Evolutionary conservation across 2,797 vertebrate genomes (phyloP).

Genomic region (Enteromius thamalakanensis): DNA sequence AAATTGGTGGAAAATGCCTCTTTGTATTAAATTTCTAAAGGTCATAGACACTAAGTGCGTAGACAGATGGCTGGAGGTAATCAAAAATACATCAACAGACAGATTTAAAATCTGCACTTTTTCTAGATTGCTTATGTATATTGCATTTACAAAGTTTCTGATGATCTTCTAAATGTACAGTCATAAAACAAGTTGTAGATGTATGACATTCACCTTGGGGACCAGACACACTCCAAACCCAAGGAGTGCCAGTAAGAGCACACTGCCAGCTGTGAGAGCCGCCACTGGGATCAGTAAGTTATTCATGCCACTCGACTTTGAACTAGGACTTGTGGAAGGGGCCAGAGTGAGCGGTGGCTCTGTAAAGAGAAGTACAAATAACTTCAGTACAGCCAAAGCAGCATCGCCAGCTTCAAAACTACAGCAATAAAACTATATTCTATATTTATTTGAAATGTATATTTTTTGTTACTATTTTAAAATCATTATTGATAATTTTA

Average conservation of each 20-base stretch:
- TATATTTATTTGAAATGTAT: too few species aligned
- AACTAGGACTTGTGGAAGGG: background rate
- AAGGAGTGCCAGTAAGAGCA: conserved; percentile 33
- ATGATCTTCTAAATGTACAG: background rate
- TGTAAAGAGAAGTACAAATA: background rate
- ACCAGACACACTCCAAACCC: conserved; percentile 6
- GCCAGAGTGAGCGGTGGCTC: background rate
- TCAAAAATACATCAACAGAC: background rate
- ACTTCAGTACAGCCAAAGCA: background rate
- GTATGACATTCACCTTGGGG: conserved; percentile 37
- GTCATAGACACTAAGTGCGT: background rate
- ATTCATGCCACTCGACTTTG: background rate
- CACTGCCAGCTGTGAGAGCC: background rate
- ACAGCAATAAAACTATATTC: background rate
- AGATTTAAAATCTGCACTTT: background rate
- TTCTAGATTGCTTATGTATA: background rate
- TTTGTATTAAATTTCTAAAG: background rate
- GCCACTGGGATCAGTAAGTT: background rate
- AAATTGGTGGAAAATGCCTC: background rate
- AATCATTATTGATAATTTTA: background rate
- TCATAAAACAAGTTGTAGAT: background rate
- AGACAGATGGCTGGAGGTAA: background rate
- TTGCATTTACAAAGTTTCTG: background rate
- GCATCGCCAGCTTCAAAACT: background rate
- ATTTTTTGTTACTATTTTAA: too few species aligned